Evolutionary conservation across 1,140 invertebrate species (phyloP).

Genomic region (Drosophila repleta): DNA sequence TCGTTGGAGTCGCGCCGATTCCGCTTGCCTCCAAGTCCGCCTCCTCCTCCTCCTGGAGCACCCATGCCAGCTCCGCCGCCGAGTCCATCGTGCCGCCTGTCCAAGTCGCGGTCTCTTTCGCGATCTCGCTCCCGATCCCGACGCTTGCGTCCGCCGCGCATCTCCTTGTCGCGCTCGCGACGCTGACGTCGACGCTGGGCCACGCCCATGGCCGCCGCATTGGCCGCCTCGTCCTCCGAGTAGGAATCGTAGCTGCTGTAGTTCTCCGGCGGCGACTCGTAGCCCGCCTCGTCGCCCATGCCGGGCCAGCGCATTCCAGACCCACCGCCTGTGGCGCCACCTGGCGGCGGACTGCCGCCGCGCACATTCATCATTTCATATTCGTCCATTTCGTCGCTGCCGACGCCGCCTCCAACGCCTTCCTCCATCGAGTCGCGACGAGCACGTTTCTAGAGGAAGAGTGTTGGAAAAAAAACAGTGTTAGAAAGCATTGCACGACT

Average conservation of each 20-base stretch:
- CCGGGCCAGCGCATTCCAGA: conserved; percentile 34
- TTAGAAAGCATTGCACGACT: background rate
- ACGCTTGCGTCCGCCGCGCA: conserved; percentile 44
- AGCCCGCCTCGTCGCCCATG: conserved; percentile 44
- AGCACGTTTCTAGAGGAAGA: conserved; percentile 52
- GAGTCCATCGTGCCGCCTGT: conserved; percentile 76
- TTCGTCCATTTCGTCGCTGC: conserved; percentile 85
- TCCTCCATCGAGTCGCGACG: conserved; percentile 40
- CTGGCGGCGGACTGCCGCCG: conserved; percentile 87
- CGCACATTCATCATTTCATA: conserved; percentile 91
- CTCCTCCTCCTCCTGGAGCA: conserved; percentile 42
- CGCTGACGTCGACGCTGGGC: conserved; percentile 73
- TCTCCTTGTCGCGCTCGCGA: conserved; percentile 29
- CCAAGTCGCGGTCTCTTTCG: conserved; percentile 69
- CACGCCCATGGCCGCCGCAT: conserved; percentile 28
- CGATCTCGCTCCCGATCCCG: conserved; percentile 82
- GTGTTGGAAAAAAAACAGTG: background rate
- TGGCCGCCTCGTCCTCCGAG: conserved; percentile 78
- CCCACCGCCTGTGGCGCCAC: conserved; percentile 56
- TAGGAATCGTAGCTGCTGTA: conserved; percentile 85
- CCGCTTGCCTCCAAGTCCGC: conserved; percentile 54
- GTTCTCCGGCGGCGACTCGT: conserved; percentile 83
- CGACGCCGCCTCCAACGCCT: conserved; percentile 15
- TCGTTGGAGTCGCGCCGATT: conserved; percentile 59
- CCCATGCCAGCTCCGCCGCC: conserved; percentile 61